Conservation (phyloP, 2,797 vertebrate species). For the Denticeps clupeoides region DNA sequence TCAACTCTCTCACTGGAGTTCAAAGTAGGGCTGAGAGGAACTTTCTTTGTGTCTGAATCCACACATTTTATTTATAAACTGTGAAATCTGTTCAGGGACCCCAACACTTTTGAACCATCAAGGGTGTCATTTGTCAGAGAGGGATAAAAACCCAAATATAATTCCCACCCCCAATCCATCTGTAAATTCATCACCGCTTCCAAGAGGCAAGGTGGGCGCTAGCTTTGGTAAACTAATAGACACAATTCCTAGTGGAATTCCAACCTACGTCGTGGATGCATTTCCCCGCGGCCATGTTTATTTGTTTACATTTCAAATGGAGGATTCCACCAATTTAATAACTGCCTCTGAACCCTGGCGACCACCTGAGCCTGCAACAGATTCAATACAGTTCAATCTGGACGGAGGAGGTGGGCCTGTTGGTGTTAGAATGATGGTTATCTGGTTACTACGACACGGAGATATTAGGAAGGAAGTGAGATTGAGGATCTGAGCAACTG, state of each 20-base stretch:
- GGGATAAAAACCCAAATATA: conserved; percentile 37
- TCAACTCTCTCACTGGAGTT: conserved; percentile 65
- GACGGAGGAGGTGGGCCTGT: too few relatives aligned
- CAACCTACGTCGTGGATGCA: background rate
- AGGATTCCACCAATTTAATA: too few relatives aligned
- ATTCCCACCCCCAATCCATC: conserved; percentile 70
- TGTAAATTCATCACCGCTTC: conserved; percentile 57
- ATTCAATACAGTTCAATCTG: too few relatives aligned
- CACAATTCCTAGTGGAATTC: conserved; percentile 11
- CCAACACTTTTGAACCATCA: conserved; percentile 67
- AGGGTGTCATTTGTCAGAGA: conserved; percentile 65
- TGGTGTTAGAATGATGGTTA: too few relatives aligned
- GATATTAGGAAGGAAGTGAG: too few relatives aligned
- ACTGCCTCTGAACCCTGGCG: too few relatives aligned
- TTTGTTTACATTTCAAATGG: too few relatives aligned
- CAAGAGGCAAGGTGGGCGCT: conserved; percentile 46
- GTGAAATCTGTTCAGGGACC: conserved; percentile 75
- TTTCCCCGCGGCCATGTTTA: too few relatives aligned
- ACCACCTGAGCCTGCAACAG: too few relatives aligned
- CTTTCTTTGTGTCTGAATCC: conserved; percentile 66
- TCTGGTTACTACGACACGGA: too few relatives aligned
- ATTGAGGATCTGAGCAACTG: too few relatives aligned
- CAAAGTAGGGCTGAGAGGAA: conserved; percentile 61
- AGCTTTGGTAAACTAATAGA: conserved; percentile 20
- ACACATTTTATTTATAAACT: conserved; percentile 74